Evolutionary conservation across 2,113 vertebrate species (phyloP).

Genomic region (Pristiophorus japonicus): DNA sequence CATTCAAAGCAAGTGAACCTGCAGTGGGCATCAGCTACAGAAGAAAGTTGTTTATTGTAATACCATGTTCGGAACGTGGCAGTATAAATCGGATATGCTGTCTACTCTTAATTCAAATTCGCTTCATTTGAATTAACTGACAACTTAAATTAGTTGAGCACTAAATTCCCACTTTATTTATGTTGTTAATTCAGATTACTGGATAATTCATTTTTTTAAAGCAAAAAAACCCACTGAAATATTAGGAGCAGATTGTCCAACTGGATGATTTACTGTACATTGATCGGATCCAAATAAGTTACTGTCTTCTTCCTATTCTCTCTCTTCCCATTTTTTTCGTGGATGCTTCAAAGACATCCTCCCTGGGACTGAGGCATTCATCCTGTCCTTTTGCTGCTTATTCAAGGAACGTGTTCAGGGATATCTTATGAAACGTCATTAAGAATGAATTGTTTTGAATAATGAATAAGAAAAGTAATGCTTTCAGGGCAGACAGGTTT

Average conservation of each 20-base stretch:
- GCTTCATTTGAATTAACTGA: neutral
- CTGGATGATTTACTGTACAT: neutral
- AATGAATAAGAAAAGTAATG: neutral
- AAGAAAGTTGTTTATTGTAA: neutral
- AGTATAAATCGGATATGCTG: neutral
- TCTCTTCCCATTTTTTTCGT: neutral
- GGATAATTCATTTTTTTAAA: neutral
- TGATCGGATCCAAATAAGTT: neutral
- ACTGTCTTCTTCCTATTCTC: neutral
- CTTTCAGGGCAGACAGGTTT: neutral
- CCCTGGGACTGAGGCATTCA: neutral
- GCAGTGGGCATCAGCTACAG: neutral
- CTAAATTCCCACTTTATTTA: neutral
- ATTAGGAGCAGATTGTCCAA: neutral
- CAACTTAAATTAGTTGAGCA: neutral
- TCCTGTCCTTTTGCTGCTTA: neutral
- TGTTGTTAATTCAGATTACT: neutral
- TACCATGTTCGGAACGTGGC: neutral
- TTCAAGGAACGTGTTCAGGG: neutral
- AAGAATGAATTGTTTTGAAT: constrained; percentile 6
- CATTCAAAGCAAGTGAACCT: neutral
- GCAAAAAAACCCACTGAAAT: neutral
- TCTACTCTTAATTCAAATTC: neutral
- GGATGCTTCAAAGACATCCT: neutral
- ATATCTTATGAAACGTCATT: neutral